These are phyloP conservation scores for Sipha flava DNA, from an alignment of 1,140 invertebrate genomes.

Conservation along the genomic window DNA sequence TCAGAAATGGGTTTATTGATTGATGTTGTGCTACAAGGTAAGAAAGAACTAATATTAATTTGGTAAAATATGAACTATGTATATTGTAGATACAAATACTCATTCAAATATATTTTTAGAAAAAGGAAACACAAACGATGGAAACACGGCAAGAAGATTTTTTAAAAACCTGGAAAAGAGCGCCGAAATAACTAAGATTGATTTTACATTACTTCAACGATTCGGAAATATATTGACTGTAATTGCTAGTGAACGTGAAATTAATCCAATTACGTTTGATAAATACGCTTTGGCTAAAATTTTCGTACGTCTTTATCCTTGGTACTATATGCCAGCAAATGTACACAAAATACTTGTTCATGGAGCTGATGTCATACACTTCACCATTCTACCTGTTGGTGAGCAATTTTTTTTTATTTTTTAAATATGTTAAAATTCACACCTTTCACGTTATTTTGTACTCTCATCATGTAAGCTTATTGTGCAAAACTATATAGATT, in stretches of 20 bases:
- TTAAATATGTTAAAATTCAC: too few species aligned
- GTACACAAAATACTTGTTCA: slow-evolving; percentile 41
- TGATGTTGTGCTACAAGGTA: neutral
- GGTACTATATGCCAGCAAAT: slow-evolving; percentile 39
- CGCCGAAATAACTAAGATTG: slow-evolving; percentile 40
- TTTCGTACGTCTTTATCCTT: slow-evolving; percentile 37
- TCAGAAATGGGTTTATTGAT: neutral
- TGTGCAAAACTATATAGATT: too few species aligned
- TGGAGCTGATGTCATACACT: slow-evolving; percentile 22
- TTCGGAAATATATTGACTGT: neutral
- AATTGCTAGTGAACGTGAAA: neutral
- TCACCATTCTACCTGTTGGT: slow-evolving; percentile 15
- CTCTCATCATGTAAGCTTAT: too few species aligned
- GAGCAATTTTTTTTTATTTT: too few species aligned
- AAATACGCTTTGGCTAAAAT: slow-evolving; percentile 32
- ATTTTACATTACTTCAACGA: neutral
- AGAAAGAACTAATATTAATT: too few species aligned
- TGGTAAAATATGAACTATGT: too few species aligned
- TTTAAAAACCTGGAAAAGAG: slow-evolving; percentile 40
- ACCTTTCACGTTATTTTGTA: too few species aligned
- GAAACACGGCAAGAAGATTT: slow-evolving; percentile 43
- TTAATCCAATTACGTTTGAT: neutral
- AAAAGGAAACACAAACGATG: slow-evolving; percentile 42
- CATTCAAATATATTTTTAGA: slow-evolving; percentile 37
- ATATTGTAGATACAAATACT: too few species aligned